Percentiles rank a stretch among this genome's conserved stretches.
Evolutionary conservation across 2,888 invertebrate species (phyloP).

Genomic region (Drosophila pseudotakahashii): DNA sequence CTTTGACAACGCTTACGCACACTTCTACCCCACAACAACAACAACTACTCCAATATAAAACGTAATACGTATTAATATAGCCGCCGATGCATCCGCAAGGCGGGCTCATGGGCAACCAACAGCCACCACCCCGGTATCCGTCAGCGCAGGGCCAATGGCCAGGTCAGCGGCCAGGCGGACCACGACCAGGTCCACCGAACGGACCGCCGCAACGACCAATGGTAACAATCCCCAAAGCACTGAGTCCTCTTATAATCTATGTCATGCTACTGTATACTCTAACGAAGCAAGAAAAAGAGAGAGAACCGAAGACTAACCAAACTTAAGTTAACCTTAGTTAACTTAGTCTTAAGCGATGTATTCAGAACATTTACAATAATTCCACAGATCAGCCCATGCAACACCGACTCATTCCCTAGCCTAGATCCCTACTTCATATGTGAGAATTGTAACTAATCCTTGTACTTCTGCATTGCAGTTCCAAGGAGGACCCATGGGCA

Average conservation of each 20-base stretch:
- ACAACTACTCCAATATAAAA: constrained; percentile 58
- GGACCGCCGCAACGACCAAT: constrained; percentile 86
- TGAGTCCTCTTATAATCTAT: constrained; percentile 27
- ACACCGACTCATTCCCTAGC: constrained; percentile 31
- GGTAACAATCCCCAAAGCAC: constrained; percentile 81
- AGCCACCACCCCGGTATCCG: constrained; percentile 85
- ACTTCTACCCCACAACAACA: constrained; percentile 70
- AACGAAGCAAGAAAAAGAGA: constrained; percentile 23
- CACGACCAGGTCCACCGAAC: constrained; percentile 85
- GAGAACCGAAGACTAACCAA: constrained; percentile 59
- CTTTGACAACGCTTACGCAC: constrained; percentile 78
- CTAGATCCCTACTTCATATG: neutral
- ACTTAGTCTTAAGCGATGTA: constrained; percentile 64
- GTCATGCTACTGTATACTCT: constrained; percentile 13
- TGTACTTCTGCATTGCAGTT: constrained; percentile 71
- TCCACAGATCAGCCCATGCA: constrained; percentile 53
- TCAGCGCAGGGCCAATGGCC: constrained; percentile 84
- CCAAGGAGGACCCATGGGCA: constrained; percentile 85
- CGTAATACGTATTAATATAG: constrained; percentile 68
- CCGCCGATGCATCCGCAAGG: constrained; percentile 87
- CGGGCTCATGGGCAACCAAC: constrained; percentile 84
- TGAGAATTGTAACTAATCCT: constrained; percentile 17
- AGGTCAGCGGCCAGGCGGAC: constrained; percentile 85
- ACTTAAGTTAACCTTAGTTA: constrained; percentile 68
- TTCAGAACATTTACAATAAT: constrained; percentile 75